Evolutionary conservation across 2,797 vertebrate genomes (phyloP).

Genomic region (Sciurus vulgaris): DNA sequence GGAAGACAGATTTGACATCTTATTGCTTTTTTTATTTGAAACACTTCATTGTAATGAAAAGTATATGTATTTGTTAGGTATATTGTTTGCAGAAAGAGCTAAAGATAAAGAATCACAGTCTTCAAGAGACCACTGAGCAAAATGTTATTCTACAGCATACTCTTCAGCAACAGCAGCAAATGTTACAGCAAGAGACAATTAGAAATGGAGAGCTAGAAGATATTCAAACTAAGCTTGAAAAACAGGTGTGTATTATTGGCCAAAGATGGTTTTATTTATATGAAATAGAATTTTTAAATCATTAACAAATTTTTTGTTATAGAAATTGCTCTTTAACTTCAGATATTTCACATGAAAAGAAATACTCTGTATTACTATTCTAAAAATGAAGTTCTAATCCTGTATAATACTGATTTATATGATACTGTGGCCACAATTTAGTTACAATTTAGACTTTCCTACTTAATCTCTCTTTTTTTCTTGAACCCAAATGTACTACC

Average conservation of each 20-base stretch:
- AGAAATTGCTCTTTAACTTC: conserved; percentile 30
- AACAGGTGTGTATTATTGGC: conserved; percentile 88
- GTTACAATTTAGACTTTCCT: conserved; percentile 43
- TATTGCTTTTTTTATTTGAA: conserved; percentile 67
- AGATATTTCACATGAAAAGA: conserved; percentile 9
- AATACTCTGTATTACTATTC: neutral
- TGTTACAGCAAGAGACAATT: conserved; percentile 94
- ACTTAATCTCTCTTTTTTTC: neutral
- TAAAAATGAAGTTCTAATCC: conserved; percentile 59
- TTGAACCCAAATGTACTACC: neutral
- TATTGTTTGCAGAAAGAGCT: conserved; percentile 92
- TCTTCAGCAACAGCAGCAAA: conserved; percentile 94
- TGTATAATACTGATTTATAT: neutral
- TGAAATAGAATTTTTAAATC: conserved; percentile 57
- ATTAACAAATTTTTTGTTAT: conserved; percentile 41
- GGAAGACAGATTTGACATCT: conserved; percentile 46
- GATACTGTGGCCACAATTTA: neutral
- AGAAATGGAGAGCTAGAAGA: conserved; percentile 96
- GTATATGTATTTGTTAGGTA: conserved; percentile 88
- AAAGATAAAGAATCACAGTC: conserved; percentile 88
- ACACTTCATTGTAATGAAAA: conserved; percentile 61
- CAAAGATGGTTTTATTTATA: conserved; percentile 60
- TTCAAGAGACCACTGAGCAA: conserved; percentile 91
- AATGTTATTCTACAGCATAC: conserved; percentile 93
- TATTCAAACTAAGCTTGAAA: conserved; percentile 92